Conservation (phyloP, 2,888 invertebrate species). For the Allygus modestus region DNA sequence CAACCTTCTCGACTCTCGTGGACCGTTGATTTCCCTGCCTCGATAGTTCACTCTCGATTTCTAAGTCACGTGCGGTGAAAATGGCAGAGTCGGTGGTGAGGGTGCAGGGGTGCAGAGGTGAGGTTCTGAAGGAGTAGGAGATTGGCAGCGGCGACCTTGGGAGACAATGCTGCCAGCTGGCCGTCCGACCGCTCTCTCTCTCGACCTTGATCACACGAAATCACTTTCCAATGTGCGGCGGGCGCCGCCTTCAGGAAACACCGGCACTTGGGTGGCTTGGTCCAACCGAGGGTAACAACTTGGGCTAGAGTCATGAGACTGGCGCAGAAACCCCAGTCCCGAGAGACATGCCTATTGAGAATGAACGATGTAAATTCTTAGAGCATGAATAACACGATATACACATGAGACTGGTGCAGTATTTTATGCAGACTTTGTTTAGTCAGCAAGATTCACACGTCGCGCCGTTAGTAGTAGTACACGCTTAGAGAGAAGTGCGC, state of each 20-base stretch:
- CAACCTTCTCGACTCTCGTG: no score
- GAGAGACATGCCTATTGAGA: no score
- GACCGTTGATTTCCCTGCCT: not conserved
- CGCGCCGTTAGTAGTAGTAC: no score
- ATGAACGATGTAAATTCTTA: no score
- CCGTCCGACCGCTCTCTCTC: conserved; percentile 38
- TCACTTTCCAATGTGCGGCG: conserved; percentile 54
- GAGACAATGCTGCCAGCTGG: conserved; percentile 51
- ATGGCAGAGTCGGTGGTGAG: not conserved
- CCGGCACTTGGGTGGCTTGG: not conserved
- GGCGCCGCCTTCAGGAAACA: conserved; percentile 57
- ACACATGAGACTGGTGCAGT: no score
- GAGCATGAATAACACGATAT: no score
- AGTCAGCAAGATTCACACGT: no score
- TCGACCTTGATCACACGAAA: conserved; percentile 56
- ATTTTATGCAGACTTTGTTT: no score
- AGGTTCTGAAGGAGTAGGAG: no score
- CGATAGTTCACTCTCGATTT: not conserved
- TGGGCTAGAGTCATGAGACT: not conserved
- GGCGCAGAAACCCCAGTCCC: not conserved
- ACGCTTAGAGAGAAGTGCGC: no score
- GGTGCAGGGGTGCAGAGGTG: conserved; percentile 23
- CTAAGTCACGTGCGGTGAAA: conserved; percentile 31
- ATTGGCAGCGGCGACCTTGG: conserved; percentile 57
- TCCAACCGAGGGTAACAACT: not conserved